Base-by-base conservation (phyloP, 2,888 invertebrate genomes). In the Tipula unca region DNA sequence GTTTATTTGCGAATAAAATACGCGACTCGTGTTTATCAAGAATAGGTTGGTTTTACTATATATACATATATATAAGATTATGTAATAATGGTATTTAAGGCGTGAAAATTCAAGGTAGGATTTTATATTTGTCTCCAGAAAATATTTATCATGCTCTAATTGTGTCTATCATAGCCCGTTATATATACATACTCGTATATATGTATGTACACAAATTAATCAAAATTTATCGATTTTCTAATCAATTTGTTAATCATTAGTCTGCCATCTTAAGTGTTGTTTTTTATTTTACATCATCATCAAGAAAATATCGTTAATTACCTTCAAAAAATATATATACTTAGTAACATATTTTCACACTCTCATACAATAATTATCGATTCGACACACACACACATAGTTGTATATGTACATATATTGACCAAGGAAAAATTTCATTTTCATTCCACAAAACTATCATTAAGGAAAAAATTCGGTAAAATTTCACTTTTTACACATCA, bases 241-340 rank as follows among this genome's bases (percentile, higher is more conserved):
- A 69, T 69, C 69, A 69, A 69, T 25, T 25, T 69, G 69, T 69
- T 69, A 69, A 69, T 25, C 69, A 69, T 69, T 69, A 69, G 69
- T 69, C 69, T 69, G 69, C 69, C 69, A 69, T 69, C 69, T 69
- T 69, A 69, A 69, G 69, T 69, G 69, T 13, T 69, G 25, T 69
- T 69, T 25, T 20, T 25, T 69, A 10, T 69, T 69, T 25, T 25
- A 69, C 69, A 69, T 25, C 69, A 69, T 69, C 69, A 69, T 69
- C 69, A 69, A 69, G 69, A 69, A 69, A 69, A 69, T 69, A 69
- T 69, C 69, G 69, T 69, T 69, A 69, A 69, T 69, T 69, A 69
- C 69, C 69, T 48, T 69, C 69, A 69, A 69, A 48, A 48, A 39
- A n/a, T 48, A 3, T 35, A 42, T 42, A 69, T 25, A 69, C 69